Evolutionary conservation across 2,113 vertebrate genomes (phyloP).

Genomic region (Entomyzon cyanotis): DNA sequence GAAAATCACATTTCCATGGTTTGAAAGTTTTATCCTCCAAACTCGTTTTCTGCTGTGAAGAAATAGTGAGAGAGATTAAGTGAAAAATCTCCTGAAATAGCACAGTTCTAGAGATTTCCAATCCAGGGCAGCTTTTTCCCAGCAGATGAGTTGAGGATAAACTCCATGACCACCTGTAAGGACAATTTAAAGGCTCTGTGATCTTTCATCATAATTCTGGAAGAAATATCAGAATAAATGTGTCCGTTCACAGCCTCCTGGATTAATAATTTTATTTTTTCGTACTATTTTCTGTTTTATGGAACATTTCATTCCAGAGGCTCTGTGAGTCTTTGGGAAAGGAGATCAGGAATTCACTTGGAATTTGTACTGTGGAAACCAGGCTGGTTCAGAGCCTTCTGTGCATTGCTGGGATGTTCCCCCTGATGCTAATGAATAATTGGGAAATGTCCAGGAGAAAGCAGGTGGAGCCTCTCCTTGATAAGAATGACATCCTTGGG

Average conservation of each 20-base stretch:
- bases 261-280: not conserved
- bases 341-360: not conserved
- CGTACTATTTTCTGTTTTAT: not conserved
- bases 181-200: not conserved
- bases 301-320: not conserved
- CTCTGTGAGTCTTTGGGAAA: not conserved
- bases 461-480: not conserved
- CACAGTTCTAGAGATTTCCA: not conserved
- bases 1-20: not conserved
- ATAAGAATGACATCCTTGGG: not conserved
- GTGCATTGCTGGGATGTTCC: not conserved
- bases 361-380: not conserved
- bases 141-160: not conserved
- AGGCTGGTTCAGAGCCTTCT: not conserved
- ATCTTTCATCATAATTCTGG: not conserved
- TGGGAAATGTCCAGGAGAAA: not conserved
- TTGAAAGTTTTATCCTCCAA: not conserved
- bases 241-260: not conserved
- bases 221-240: not conserved
- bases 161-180: not conserved
- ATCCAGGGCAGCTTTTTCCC: not conserved
- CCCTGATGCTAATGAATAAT: not conserved
- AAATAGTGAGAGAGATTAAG: not conserved
- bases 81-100: not conserved
- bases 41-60: not conserved